Base-by-base conservation (phyloP, 2,797 vertebrate species). In the Sebastes aleutianus region DNA sequence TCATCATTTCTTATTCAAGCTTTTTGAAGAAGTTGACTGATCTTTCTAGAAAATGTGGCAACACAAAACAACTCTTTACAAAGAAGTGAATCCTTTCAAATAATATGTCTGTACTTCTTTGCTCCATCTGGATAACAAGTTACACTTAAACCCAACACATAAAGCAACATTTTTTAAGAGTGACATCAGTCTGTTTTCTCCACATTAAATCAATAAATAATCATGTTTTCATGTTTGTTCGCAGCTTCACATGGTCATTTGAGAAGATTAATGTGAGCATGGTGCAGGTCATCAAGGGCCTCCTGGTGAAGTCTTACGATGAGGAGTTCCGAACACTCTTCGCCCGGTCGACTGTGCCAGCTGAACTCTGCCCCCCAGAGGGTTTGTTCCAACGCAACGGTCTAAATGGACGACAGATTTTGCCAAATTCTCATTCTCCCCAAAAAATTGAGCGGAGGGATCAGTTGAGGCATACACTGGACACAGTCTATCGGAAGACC, bases 241-340 rank as follows among this genome's bases (percentile, higher is more conserved):
- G 29, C 94, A 99, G 99, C 91, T 98, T 97, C 66, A 96, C 97
- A 93, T 99, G 98, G 99, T 98, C 98, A 62, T 99, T 95, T 93
- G 98, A 99, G 91, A 99, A 99, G 95, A 97, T 98, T 79, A 95
- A 99, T 85, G 96, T 99, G 89, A 99, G 97, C 88, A 99, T 99
- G 97, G 96, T 99, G 70, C 99, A 99, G 83, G 92, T 99, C 68
- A 99, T 99, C 91, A 98, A 95, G 43, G 98, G 99, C 70, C 96
- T 97, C 58, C 95, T 99, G 59, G 97, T 99, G 29, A 96, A 97
- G 89, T 97, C 95, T 9, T 99, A 97, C 6, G 99, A 99, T 63
- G 98, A 99, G 87, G 98, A 99, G 91, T 99, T 99, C 85, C 95
- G 99, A 80, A 99, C 97, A 0, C 95, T 99, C 3, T 99, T 97